Conservation (phyloP, 2,113 vertebrate genomes). For the mouse (Mus musculus) region DNA sequence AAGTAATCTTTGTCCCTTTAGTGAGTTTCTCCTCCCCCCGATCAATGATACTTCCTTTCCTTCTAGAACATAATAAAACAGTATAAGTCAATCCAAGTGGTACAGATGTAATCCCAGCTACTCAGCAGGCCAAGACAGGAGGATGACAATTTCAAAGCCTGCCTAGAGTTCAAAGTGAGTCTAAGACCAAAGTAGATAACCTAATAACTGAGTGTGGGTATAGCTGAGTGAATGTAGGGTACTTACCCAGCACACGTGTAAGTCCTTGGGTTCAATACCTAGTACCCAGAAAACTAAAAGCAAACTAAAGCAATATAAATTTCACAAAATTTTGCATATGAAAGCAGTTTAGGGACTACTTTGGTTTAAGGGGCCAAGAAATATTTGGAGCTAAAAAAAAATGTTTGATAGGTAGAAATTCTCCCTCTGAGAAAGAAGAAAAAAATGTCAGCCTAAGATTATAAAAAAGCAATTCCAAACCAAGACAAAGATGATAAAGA, state of each 20-base stretch:
- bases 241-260: background rate
- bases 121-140: background rate
- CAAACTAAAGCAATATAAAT: background rate
- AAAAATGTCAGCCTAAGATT: background rate
- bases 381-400: slow-evolving; percentile 4
- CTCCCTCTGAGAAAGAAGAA: background rate
- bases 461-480: background rate
- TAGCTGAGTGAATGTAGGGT: background rate
- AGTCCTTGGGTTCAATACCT: background rate
- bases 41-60: background rate
- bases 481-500: slow-evolving; percentile 1
- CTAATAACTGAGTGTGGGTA: background rate
- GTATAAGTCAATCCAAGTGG: background rate
- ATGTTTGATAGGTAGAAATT: background rate
- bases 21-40: background rate
- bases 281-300: background rate
- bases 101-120: background rate
- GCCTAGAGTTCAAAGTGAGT: background rate
- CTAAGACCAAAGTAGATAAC: background rate
- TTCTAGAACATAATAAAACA: background rate
- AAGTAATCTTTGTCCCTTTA: slow-evolving; percentile 5
- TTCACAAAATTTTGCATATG: background rate
- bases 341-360: background rate
- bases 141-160: background rate
- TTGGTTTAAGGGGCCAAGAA: slow-evolving; percentile 18